These are phyloP conservation scores for Lithophane leautieri DNA, from an alignment of 2,888 invertebrate species.

Conservation along the genomic window DNA sequence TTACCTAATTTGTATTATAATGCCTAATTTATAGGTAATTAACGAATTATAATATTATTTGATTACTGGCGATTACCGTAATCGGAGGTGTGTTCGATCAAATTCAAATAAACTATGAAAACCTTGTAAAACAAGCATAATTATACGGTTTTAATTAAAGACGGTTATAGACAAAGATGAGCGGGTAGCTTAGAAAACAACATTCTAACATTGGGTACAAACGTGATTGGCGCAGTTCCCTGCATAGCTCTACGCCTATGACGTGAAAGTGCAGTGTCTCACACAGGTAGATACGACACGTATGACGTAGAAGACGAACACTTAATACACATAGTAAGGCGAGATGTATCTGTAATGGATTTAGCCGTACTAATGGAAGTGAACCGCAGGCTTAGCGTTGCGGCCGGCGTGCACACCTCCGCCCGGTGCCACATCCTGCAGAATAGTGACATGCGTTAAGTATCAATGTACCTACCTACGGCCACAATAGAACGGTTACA, in stretches of 20 bases:
- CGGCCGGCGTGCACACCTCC: constrained; percentile 71
- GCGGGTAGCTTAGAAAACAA: not conserved
- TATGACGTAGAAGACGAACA: constrained; percentile 39
- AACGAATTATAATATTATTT: no score
- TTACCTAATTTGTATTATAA: no score
- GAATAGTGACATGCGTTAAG: constrained; percentile 72
- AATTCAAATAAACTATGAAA: not conserved
- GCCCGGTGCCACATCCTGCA: constrained; percentile 72
- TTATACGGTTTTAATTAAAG: not conserved
- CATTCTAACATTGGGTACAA: not conserved
- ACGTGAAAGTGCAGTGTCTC: constrained; percentile 27
- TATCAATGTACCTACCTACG: constrained; percentile 44
- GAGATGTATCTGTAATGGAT: constrained; percentile 82
- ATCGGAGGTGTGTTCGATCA: not conserved
- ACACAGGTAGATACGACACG: constrained; percentile 34
- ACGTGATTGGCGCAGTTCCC: not conserved
- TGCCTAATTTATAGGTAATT: no score
- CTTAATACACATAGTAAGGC: constrained; percentile 60
- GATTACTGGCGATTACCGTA: no score
- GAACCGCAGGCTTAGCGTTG: constrained; percentile 84
- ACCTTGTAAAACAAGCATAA: not conserved
- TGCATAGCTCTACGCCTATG: constrained; percentile 1
- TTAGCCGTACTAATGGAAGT: constrained; percentile 85
- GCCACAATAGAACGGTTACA: constrained; percentile 55
- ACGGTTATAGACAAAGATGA: not conserved